These are phyloP conservation scores for Lutjanus campechanus DNA, from an alignment of 2,797 vertebrate species.

Conservation along the genomic window DNA sequence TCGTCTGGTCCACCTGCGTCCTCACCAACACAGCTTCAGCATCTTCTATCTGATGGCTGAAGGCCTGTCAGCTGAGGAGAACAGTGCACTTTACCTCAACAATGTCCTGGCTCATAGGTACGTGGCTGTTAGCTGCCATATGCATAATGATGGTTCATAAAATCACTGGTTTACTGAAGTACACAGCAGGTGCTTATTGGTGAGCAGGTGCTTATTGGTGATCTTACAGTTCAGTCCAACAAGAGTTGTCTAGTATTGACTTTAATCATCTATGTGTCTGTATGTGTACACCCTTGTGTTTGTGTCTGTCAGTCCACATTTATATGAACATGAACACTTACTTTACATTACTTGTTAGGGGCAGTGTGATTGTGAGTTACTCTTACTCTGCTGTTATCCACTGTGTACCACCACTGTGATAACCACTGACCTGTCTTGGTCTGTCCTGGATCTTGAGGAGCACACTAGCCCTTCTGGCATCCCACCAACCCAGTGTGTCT, in stretches of 20 bases:
- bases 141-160: neutral
- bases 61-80: constrained; percentile 92
- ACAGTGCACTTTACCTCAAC: constrained; percentile 88
- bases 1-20: constrained; percentile 85
- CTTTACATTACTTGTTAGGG: neutral
- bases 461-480: constrained; percentile 6
- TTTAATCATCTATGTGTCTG: neutral
- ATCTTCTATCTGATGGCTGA: constrained; percentile 94
- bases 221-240: neutral
- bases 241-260: neutral
- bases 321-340: neutral
- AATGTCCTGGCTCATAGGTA: constrained; percentile 90
- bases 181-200: neutral
- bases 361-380: neutral
- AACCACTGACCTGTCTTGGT: constrained; percentile 21
- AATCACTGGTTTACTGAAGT: constrained; percentile 51
- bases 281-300: neutral
- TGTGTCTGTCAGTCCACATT: neutral
- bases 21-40: constrained; percentile 91
- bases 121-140: neutral
- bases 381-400: neutral
- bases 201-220: neutral
- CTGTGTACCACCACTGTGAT: neutral
- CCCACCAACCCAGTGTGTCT: constrained; percentile 4
- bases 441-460: constrained; percentile 12